Percentiles rank a stretch among this genome's conserved stretches.
Conservation (phyloP, 2,113 vertebrate genomes). For the Gasterosteus nipponicus region DNA sequence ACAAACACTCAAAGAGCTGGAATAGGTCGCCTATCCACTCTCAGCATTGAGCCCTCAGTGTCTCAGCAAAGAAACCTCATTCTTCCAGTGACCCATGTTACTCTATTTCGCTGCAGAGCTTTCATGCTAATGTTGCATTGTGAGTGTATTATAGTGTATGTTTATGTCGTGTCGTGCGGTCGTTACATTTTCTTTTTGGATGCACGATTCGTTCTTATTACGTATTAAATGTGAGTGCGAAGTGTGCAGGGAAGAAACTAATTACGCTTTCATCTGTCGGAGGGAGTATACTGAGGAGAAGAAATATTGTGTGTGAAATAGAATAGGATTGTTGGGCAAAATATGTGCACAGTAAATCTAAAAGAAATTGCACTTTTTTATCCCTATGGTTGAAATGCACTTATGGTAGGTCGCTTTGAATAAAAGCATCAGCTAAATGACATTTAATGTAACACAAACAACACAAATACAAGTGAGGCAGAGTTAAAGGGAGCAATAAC, state of each 20-base stretch:
- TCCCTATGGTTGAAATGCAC: too few relatives aligned
- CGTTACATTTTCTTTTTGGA: slow-evolving; percentile 1
- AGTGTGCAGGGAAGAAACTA: slow-evolving; percentile 25
- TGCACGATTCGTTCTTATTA: background rate
- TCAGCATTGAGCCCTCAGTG: slow-evolving; percentile 5
- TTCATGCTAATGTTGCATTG: background rate
- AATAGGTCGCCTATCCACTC: background rate
- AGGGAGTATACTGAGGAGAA: slow-evolving; percentile 2
- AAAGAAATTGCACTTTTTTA: background rate
- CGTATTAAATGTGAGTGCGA: background rate
- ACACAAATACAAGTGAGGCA: slow-evolving; percentile 3
- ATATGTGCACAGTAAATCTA: background rate
- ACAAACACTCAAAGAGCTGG: slow-evolving; percentile 15
- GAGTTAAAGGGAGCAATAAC: slow-evolving; percentile 1
- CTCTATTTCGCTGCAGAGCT: background rate
- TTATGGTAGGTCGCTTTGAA: too few relatives aligned
- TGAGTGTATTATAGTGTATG: background rate
- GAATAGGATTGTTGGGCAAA: slow-evolving; percentile 4
- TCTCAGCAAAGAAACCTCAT: background rate
- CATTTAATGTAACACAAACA: background rate
- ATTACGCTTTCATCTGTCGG: slow-evolving; percentile 33
- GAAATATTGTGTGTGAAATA: background rate
- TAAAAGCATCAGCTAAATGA: too few relatives aligned
- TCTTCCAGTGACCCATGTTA: background rate
- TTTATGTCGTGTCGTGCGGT: too few relatives aligned